A percentile compares a stretch with the other conserved stretches of the same genome.
Conservation (phyloP, 2,888 invertebrate genomes). For the Girardia tigrina region DNA sequence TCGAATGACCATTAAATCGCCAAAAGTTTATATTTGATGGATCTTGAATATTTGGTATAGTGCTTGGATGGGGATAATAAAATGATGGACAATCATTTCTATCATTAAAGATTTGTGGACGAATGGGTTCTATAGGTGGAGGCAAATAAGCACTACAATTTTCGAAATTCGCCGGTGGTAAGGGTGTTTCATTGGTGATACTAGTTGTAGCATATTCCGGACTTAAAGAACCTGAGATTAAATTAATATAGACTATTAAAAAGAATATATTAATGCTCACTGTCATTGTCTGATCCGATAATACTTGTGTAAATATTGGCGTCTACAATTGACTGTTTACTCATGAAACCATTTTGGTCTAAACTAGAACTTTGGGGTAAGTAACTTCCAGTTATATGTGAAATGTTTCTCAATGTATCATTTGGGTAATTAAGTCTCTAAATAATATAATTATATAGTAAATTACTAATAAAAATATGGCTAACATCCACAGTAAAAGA, state of each 20-base stretch:
- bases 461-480: not conserved
- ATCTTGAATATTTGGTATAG: not conserved
- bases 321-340: not conserved
- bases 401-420: not conserved
- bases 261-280: not conserved
- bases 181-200: not conserved
- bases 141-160: not conserved
- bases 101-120: not conserved
- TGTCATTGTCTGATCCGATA: not conserved
- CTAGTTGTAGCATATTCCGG: not conserved
- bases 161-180: not conserved
- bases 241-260: too few species aligned
- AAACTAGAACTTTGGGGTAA: not conserved
- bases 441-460: too few species aligned
- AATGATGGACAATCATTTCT: not conserved
- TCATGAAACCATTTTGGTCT: constrained; percentile 4
- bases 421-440: not conserved
- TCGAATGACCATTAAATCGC: not conserved
- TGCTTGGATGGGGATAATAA: not conserved
- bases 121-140: not conserved
- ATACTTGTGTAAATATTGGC: constrained; percentile 20
- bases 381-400: not conserved
- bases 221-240: constrained; percentile 4
- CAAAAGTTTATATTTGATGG: not conserved
- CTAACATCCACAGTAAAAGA: not conserved